A percentile compares a stretch with the other conserved stretches of the same genome.
phyloP scores from a whole-genome alignment of 2,113 vertebrate genomes.

The Accipiter virgatus region DNA sequence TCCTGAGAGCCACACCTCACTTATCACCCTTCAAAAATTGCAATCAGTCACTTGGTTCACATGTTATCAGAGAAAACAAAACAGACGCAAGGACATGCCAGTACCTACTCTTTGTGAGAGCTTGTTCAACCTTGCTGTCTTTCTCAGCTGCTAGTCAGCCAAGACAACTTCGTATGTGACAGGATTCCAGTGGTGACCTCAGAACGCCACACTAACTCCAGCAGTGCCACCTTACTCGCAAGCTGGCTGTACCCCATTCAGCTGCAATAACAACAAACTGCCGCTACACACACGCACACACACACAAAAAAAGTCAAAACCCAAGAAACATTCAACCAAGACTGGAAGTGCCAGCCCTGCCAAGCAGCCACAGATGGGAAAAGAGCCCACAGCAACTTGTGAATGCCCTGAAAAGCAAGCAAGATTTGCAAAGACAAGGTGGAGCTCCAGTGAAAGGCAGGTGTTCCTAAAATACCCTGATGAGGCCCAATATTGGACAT shows the following conservation, averaged over 20 bases:
- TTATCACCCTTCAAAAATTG: background rate
- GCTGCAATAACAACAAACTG: background rate
- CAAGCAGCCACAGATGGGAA: background rate
- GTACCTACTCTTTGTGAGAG: background rate
- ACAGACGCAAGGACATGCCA: background rate
- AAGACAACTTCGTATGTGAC: background rate
- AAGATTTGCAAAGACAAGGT: background rate
- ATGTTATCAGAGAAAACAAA: background rate
- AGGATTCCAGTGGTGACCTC: background rate
- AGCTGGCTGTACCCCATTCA: background rate
- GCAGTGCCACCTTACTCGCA: background rate
- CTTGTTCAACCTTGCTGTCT: background rate
- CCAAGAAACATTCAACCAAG: background rate
- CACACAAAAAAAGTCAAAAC: background rate
- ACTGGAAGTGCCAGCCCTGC: background rate
- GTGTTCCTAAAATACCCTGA: background rate
- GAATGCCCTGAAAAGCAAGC: background rate
- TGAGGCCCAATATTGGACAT: background rate
- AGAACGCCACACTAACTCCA: background rate
- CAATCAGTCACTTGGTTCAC: background rate
- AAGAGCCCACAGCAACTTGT: background rate
- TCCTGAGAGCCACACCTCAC: background rate
- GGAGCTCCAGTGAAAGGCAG: background rate
- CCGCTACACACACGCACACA: too few species aligned
- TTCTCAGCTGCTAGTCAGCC: background rate